Percentiles rank a stretch among this genome's conserved stretches.
These are phyloP conservation scores for Pollenia labialis DNA, from an alignment of 2,888 invertebrate genomes.

Conservation along the genomic window DNA sequence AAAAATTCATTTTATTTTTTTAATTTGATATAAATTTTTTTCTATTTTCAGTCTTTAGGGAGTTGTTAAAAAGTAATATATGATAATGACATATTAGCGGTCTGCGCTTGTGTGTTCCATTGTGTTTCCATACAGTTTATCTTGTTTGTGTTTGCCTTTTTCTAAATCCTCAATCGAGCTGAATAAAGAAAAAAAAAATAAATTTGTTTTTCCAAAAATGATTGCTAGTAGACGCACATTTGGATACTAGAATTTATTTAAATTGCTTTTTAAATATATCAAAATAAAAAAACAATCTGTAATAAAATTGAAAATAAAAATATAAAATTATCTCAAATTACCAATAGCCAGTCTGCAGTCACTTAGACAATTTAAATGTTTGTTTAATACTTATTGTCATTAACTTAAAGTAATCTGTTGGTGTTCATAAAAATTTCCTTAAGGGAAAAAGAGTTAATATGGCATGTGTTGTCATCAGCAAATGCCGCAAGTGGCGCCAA, in stretches of 20 bases:
- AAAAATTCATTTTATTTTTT: background rate
- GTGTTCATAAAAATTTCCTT: background rate
- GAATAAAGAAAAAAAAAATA: too few species aligned
- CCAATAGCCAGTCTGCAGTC: background rate
- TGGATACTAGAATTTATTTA: too few species aligned
- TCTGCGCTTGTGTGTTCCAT: background rate
- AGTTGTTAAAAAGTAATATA: slow-evolving; percentile 54
- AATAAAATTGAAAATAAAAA: slow-evolving; percentile 8
- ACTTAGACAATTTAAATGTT: background rate
- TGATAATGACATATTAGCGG: slow-evolving; percentile 55
- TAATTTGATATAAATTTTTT: background rate
- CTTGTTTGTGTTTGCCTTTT: background rate
- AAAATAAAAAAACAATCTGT: background rate
- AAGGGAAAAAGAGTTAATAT: background rate
- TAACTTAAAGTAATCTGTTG: slow-evolving; percentile 5
- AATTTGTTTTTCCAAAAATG: too few species aligned
- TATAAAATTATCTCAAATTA: slow-evolving; percentile 49
- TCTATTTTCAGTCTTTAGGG: slow-evolving; percentile 26
- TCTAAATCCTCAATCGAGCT: too few species aligned
- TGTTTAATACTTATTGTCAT: background rate
- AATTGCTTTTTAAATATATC: too few species aligned
- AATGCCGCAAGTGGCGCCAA: slow-evolving; percentile 33
- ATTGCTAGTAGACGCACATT: too few species aligned
- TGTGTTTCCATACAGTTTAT: background rate
- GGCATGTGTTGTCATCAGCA: slow-evolving; percentile 1